phyloP scores from a whole-genome alignment of 2,797 vertebrate species.

The Pantherophis vulpinus region DNA sequence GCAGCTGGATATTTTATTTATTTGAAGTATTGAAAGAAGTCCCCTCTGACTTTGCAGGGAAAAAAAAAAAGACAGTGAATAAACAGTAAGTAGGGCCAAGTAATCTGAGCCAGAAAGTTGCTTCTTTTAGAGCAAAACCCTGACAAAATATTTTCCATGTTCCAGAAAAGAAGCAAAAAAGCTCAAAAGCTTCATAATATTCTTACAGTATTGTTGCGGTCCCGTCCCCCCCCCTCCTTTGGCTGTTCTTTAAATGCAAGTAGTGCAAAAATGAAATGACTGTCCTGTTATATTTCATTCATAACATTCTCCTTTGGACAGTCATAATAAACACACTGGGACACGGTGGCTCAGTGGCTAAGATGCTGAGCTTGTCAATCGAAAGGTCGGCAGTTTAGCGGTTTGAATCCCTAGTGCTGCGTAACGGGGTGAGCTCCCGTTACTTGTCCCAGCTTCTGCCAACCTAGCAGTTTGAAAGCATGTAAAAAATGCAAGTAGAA shows the following conservation, averaged over 20 bases:
- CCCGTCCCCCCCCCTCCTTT: too few species aligned
- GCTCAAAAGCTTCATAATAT: slow-evolving; percentile 58
- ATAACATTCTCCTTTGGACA: slow-evolving; percentile 19
- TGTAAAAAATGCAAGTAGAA: too few species aligned
- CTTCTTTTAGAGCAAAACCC: slow-evolving; percentile 75
- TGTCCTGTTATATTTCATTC: slow-evolving; percentile 18
- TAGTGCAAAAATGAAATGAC: slow-evolving; percentile 44
- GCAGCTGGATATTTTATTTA: slow-evolving; percentile 94
- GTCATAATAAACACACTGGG: not conserved
- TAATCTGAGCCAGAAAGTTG: slow-evolving; percentile 79
- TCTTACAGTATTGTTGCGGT: slow-evolving; percentile 66
- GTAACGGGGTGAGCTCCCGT: too few species aligned
- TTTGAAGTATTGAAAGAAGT: slow-evolving; percentile 84
- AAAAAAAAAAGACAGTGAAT: slow-evolving; percentile 74
- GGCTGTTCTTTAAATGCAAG: slow-evolving; percentile 34
- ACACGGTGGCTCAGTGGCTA: too few species aligned
- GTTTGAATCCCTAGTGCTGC: too few species aligned
- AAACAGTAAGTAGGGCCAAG: slow-evolving; percentile 80
- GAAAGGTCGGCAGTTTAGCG: too few species aligned
- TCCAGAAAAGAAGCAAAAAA: slow-evolving; percentile 78
- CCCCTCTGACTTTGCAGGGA: slow-evolving; percentile 78
- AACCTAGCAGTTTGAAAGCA: too few species aligned
- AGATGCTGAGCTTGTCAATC: too few species aligned
- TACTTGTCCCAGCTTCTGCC: too few species aligned
- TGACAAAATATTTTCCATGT: slow-evolving; percentile 73